Base-by-base conservation (phyloP, 2,797 vertebrate species). In the Lutjanus argentimaculatus region DNA sequence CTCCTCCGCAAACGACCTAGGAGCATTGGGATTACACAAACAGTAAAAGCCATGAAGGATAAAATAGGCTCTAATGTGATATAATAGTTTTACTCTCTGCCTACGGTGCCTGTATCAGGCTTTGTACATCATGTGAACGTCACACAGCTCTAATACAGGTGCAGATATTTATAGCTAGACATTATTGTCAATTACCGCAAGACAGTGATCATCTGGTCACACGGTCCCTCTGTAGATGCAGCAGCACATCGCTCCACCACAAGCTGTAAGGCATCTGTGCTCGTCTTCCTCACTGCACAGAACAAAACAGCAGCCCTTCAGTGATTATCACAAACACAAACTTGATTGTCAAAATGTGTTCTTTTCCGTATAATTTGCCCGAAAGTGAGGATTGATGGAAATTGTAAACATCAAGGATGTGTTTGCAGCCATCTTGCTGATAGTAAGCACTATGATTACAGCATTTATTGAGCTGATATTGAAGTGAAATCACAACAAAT, bases 1-100 rank as follows among this genome's bases (percentile, higher is more conserved):
- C 89, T 98, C 96, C 88, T 97, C 96, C 92, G 97, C 96, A 85
- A 99, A 99, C 6, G 95, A 95, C 93, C 99, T 99, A 81, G 67
- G 91, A 91, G 62, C 42, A 75, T 62, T 6, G 46, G 75, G 45
- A 67, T 82, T 36, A 81, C 16, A 84, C 43, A 72, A n/a, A 43
- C n/a, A 45, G 14, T 42, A 48, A 57, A 45, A 67, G 67, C 17
- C 16, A n/a, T 43, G 8, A 56, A 30, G 22, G 43, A 52, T 14
- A n/a, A 40, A 36, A 46, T 0, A 15, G 51, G 22, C 8, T 19
- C 14, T 19, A 16, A 58, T 48, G 43, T n/a, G 6, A 48, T 15
- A n/a, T 1, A 19, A 46, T n/a, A 48, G 52, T 70, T 51, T 21
- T 16, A 48, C 46, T 58, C 8, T 4, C 58, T 43, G 21, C 19